Evolutionary conservation across 2,888 invertebrate species (phyloP).

Genomic region (Hedychridium roseum): DNA sequence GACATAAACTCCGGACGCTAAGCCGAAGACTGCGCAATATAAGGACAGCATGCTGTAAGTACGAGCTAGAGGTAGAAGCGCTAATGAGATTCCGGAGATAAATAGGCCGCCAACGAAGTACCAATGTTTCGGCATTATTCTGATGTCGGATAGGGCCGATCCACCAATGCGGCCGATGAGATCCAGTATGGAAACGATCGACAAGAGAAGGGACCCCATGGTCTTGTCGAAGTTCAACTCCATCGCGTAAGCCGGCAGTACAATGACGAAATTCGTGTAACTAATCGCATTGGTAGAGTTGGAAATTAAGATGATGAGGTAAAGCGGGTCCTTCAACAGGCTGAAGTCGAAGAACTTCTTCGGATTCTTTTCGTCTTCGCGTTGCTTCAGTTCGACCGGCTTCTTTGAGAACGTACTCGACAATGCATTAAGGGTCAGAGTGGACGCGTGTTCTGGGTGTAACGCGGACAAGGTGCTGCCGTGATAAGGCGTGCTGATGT

Average conservation of each 20-base stretch:
- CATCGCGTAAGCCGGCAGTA: constrained; percentile 80
- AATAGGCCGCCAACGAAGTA: constrained; percentile 84
- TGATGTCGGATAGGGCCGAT: constrained; percentile 82
- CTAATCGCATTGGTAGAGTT: constrained; percentile 88
- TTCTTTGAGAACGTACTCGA: constrained; percentile 66
- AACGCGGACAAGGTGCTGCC: constrained; percentile 82
- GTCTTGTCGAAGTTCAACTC: constrained; percentile 76
- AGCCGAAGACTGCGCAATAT: constrained; percentile 80
- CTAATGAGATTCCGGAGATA: constrained; percentile 78
- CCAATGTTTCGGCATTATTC: constrained; percentile 79
- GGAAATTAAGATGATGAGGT: constrained; percentile 82
- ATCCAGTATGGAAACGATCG: constrained; percentile 83
- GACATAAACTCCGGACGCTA: constrained; percentile 85
- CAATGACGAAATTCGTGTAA: constrained; percentile 85
- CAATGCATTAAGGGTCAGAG: constrained; percentile 77
- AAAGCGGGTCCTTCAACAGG: constrained; percentile 79
- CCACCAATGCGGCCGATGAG: constrained; percentile 86
- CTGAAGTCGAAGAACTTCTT: constrained; percentile 79
- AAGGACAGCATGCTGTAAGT: constrained; percentile 72
- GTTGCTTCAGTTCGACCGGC: constrained; percentile 21
- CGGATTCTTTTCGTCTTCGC: constrained; percentile 54
- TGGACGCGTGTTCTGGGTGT: constrained; percentile 78
- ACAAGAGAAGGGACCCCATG: constrained; percentile 76
- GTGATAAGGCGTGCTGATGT: constrained; percentile 85
- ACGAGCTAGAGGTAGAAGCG: constrained; percentile 74